phyloP scores from a whole-genome alignment of 2,797 vertebrate genomes.

The Sebastes hubbsi region DNA sequence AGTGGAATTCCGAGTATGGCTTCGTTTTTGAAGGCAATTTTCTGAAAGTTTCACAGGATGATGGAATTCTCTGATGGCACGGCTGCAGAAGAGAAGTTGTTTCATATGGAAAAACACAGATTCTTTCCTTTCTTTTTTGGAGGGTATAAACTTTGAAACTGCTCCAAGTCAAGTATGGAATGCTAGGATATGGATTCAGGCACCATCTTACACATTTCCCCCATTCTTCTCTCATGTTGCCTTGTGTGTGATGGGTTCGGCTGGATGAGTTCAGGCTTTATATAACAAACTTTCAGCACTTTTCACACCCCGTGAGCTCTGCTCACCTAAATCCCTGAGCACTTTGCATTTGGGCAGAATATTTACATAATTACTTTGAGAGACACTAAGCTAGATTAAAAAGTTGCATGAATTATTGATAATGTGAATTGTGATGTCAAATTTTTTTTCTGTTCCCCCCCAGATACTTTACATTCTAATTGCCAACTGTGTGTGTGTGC shows the following conservation, averaged over 20 bases:
- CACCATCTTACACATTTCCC: not conserved
- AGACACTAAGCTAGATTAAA: constrained; percentile 41
- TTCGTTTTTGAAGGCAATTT: constrained; percentile 16
- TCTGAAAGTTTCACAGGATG: constrained; percentile 13
- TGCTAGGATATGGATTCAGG: not conserved
- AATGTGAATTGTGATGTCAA: constrained; percentile 14
- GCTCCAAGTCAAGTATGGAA: not conserved
- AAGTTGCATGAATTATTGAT: constrained; percentile 45
- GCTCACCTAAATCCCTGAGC: constrained; percentile 53
- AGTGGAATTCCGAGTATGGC: not conserved
- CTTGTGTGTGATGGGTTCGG: constrained; percentile 1
- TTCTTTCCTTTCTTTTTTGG: not conserved
- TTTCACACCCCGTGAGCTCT: constrained; percentile 21
- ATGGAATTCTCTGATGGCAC: constrained; percentile 11
- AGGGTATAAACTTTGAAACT: constrained; percentile 2
- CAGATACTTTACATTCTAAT: not conserved
- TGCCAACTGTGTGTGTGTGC: not conserved
- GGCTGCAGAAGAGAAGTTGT: constrained; percentile 1
- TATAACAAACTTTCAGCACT: constrained; percentile 25
- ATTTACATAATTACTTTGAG: constrained; percentile 56
- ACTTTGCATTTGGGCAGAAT: constrained; percentile 21
- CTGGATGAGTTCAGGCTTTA: constrained; percentile 11
- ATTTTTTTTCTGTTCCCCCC: not conserved
- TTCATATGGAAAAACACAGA: constrained; percentile 21
- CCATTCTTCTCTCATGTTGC: not conserved